These are phyloP conservation scores for Umimayanthus chanpuru DNA, from an alignment of 92 coral and sea anemone species.

Conservation along the genomic window DNA sequence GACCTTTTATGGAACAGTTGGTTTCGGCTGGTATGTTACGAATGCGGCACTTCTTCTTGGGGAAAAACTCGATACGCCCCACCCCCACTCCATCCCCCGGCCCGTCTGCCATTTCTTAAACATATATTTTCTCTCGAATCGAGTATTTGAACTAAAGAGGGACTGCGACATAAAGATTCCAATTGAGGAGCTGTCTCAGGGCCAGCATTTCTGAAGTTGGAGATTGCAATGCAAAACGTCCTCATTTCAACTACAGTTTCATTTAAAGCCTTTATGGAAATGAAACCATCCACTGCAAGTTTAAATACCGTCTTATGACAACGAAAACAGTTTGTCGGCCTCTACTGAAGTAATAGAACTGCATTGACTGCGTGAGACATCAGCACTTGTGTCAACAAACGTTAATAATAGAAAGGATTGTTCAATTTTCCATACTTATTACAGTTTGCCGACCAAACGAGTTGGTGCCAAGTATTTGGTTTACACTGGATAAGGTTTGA, in stretches of 20 bases:
- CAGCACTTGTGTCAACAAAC: slow-evolving; percentile 2
- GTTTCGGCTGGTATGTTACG: too few species aligned
- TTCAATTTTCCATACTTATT: slow-evolving; percentile 9
- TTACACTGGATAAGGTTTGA: background rate
- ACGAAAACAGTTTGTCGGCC: background rate
- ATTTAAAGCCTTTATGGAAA: background rate
- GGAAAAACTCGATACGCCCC: too few species aligned
- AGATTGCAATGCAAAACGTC: background rate
- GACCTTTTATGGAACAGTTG: too few species aligned
- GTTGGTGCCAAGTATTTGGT: background rate
- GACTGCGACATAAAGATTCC: too few species aligned
- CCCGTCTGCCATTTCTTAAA: background rate
- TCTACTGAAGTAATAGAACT: background rate
- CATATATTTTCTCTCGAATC: too few species aligned
- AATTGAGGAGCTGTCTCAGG: too few species aligned
- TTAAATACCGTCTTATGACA: background rate
- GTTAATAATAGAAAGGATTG: background rate
- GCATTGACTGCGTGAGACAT: slow-evolving; percentile 12
- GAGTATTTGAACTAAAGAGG: too few species aligned
- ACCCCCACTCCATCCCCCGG: too few species aligned
- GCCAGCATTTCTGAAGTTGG: background rate
- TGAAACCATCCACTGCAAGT: too few species aligned
- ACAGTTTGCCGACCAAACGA: slow-evolving; percentile 27
- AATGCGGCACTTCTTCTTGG: too few species aligned
- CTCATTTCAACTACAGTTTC: background rate